Conservation (phyloP, 2,113 vertebrate genomes). For the Mustelus asterias region DNA sequence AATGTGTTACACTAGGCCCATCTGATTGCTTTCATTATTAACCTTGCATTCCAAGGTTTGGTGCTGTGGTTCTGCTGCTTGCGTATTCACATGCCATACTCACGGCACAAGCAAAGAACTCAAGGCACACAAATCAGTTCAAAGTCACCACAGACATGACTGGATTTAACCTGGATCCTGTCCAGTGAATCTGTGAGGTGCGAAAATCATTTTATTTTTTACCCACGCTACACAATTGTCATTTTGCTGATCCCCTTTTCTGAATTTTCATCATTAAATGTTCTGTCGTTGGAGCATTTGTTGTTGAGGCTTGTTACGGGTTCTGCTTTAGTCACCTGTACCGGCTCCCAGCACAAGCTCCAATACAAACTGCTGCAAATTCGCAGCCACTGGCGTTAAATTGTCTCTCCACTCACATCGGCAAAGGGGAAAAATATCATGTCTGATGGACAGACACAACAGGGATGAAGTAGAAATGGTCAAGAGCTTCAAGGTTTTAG, state of each 20-base stretch:
- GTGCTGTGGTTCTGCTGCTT: not conserved
- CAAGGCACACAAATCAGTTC: not conserved
- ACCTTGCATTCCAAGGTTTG: not conserved
- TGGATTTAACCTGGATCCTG: slow-evolving; percentile 6
- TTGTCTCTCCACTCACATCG: not conserved
- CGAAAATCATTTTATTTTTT: not conserved
- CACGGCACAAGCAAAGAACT: not conserved
- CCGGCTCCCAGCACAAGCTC: not conserved
- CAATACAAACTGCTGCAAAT: not conserved
- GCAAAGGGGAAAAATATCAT: too few species aligned
- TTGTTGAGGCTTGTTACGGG: not conserved
- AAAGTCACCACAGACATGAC: slow-evolving; percentile 8
- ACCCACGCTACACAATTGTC: not conserved
- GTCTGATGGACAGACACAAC: too few species aligned
- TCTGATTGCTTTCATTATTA: not conserved
- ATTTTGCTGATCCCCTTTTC: not conserved
- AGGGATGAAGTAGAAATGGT: too few species aligned
- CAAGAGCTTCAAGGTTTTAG: too few species aligned
- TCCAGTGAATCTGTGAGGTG: not conserved
- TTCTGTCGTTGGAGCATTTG: not conserved
- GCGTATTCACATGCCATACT: not conserved
- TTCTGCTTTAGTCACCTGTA: not conserved
- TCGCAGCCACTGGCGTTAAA: not conserved
- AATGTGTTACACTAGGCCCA: not conserved
- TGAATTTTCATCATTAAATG: not conserved